A percentile compares a stretch with the other conserved stretches of the same genome.
Evolutionary conservation across 2,888 invertebrate species (phyloP).

Genomic region (Eledona agricola): DNA sequence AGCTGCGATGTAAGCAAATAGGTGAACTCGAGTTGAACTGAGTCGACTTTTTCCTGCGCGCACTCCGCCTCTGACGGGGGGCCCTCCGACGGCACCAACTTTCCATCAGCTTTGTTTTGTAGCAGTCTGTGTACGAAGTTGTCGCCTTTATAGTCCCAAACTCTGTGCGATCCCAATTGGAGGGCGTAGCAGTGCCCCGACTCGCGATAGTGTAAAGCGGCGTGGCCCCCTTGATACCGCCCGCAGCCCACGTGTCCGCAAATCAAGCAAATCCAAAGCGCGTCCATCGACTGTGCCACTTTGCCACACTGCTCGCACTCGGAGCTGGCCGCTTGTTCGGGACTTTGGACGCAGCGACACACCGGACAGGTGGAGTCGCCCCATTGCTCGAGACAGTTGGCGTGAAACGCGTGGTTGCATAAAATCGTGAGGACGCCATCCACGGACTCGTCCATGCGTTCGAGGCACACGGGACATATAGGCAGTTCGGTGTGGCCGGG

Average conservation of each 20-base stretch:
- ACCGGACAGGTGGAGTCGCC: conserved; percentile 97
- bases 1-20: conserved; percentile 95
- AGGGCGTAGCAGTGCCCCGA: conserved; percentile 98
- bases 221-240: conserved; percentile 81
- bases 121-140: conserved; percentile 95
- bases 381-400: conserved; percentile 95
- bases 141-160: conserved; percentile 99
- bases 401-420: conserved; percentile 98
- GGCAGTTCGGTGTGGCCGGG: conserved; percentile 93
- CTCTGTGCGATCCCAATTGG: conserved; percentile 94
- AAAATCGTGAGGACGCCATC: conserved; percentile 97
- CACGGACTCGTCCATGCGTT: conserved; percentile 98
- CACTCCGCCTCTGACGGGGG: conserved; percentile 69
- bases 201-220: conserved; percentile 92
- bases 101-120: conserved; percentile 96
- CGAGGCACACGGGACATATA: conserved; percentile 95
- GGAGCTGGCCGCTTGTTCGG: conserved; percentile 67
- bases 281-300: conserved; percentile 71
- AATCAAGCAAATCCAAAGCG: conserved; percentile 98
- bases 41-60: conserved; percentile 86
- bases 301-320: conserved; percentile 69
- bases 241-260: conserved; percentile 99
- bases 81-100: conserved; percentile 84
- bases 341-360: conserved; percentile 79
- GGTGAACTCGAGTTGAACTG: conserved; percentile 95